Percentiles rank a stretch among this genome's conserved stretches.
Evolutionary conservation across 1,140 invertebrate genomes (phyloP).

Genomic region (Reticulitermes speratus): DNA sequence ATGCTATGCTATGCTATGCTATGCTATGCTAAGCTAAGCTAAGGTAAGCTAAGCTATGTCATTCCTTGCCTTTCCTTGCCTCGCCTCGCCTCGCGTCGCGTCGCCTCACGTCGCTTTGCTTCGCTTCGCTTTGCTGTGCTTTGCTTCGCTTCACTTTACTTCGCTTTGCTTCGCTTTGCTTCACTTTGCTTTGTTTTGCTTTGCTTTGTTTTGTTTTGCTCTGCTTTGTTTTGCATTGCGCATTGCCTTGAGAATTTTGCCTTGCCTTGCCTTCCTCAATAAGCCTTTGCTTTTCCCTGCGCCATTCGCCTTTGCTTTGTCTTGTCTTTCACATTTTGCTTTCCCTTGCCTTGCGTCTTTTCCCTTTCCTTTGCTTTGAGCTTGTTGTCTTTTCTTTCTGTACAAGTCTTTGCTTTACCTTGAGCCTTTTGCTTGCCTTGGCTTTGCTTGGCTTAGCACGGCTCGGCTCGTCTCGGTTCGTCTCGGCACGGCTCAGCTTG

Average conservation of each 20-base stretch:
- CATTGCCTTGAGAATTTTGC: conserved; percentile 24
- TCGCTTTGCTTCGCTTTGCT: conserved; percentile 23
- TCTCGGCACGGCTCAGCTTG: too few relatives aligned
- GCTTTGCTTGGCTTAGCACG: too few relatives aligned
- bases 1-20: neutral
- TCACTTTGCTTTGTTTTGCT: conserved; percentile 21
- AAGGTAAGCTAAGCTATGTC: too few relatives aligned
- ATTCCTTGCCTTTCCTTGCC: too few relatives aligned
- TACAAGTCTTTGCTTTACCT: too few relatives aligned
- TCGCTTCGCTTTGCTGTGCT: conserved; percentile 23
- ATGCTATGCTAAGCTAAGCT: neutral
- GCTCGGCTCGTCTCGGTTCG: too few relatives aligned
- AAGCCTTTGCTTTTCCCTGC: neutral
- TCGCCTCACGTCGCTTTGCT: too few relatives aligned
- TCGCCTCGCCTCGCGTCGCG: too few relatives aligned
- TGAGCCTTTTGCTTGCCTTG: neutral
- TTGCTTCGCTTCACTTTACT: conserved; percentile 24
- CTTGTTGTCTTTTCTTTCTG: too few relatives aligned
- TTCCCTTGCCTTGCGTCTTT: too few relatives aligned
- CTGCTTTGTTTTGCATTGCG: neutral
- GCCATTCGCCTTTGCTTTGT: neutral
- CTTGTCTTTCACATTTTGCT: neutral
- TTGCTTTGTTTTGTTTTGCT: conserved; percentile 4
- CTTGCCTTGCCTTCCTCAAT: neutral
- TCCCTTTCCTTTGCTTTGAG: too few relatives aligned